These are phyloP conservation scores for Struthidea cinerea DNA, from an alignment of 2,113 vertebrate genomes.

Conservation along the genomic window DNA sequence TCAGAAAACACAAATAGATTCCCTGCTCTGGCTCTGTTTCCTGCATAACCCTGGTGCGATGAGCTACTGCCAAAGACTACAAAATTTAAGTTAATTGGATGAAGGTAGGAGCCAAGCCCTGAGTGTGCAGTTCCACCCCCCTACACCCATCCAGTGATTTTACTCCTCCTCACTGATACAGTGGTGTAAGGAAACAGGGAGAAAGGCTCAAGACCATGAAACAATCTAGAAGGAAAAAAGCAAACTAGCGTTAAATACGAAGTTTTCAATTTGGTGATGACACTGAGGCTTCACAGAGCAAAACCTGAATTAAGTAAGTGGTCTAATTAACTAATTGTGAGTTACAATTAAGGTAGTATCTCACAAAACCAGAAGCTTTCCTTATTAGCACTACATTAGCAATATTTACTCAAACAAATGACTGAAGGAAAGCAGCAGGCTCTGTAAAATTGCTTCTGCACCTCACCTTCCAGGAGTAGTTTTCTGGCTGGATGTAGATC, in stretches of 20 bases:
- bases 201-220: background rate
- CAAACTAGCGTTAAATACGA: background rate
- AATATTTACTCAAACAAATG: constrained; percentile 16
- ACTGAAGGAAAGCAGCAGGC: background rate
- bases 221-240: background rate
- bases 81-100: background rate
- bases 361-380: background rate
- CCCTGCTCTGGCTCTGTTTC: background rate
- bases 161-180: background rate
- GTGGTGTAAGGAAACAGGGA: background rate
- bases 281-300: background rate
- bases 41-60: background rate
- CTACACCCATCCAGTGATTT: background rate
- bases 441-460: background rate
- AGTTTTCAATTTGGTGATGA: background rate
- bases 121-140: background rate
- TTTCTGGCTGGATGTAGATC: background rate
- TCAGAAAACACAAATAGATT: background rate
- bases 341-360: background rate
- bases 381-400: background rate
- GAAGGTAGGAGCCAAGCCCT: background rate
- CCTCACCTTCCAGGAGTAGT: background rate
- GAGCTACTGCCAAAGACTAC: background rate
- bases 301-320: background rate
- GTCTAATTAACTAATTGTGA: constrained; percentile 13